These are phyloP conservation scores for Drosophila equinoxialis DNA, from an alignment of 1,140 invertebrate species.

Conservation along the genomic window DNA sequence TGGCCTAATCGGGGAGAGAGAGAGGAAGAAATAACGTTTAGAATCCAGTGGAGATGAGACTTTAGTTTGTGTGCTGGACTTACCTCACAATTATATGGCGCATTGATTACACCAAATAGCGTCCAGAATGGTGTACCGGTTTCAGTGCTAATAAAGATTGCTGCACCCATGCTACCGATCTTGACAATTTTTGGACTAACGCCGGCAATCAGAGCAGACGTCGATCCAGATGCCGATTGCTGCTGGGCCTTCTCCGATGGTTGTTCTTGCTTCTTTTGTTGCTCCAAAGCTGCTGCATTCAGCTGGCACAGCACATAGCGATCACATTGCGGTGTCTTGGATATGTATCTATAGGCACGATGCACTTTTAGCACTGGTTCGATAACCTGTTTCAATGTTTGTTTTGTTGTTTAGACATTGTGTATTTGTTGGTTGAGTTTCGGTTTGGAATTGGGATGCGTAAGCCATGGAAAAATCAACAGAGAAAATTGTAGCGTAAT, in stretches of 20 bases:
- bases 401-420: constrained; percentile 31
- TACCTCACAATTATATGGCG: constrained; percentile 85
- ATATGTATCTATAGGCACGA: constrained; percentile 89
- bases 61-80: constrained; percentile 31
- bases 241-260: constrained; percentile 40
- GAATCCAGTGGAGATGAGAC: constrained; percentile 30
- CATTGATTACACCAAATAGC: constrained; percentile 84
- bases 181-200: constrained; percentile 88
- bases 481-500: constrained; percentile 69
- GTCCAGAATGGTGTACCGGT: constrained; percentile 85
- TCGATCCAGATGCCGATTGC: constrained; percentile 43
- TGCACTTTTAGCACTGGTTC: constrained; percentile 90
- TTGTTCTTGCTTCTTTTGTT: constrained; percentile 61
- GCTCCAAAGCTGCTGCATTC: constrained; percentile 85
- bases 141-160: constrained; percentile 84
- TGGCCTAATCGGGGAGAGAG: constrained; percentile 84
- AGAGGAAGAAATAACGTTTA: constrained; percentile 28
- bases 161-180: constrained; percentile 87
- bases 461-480: constrained; percentile 36
- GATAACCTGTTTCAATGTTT: constrained; percentile 84
- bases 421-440: constrained; percentile 25
- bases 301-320: constrained; percentile 90
- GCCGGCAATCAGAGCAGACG: constrained; percentile 82
- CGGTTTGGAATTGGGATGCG: constrained; percentile 36
- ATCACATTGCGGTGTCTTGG: constrained; percentile 88